Base-by-base conservation (phyloP, 2,888 invertebrate species). In the Chrysolina oricalcia region DNA sequence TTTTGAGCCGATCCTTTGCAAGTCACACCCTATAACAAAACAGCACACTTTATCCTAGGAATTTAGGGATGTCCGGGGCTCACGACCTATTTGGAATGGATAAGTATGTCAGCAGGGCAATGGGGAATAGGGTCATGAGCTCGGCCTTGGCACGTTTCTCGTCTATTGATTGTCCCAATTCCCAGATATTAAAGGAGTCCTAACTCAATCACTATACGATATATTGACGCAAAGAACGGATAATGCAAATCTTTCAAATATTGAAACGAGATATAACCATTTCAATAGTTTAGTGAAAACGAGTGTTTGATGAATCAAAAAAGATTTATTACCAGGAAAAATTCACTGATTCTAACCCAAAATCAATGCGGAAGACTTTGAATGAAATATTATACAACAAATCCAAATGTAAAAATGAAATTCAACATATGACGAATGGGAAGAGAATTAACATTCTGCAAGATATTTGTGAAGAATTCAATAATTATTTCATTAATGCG, bases 111-210 rank as follows among this genome's bases (percentile, higher is more conserved):
- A 73, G 41, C 43, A 69, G 73, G 73, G 15, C 56, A 63, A 8
- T 17, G 41, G 40, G 64, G 17, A 69, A 69, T 73, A 27, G 56
- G 73, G 73, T 43, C 67, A 70, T 40, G 56, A 73, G 35, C 59
- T 10, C 66, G 64, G 73, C 79, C 79, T 76, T 78, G 79, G 65
- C 75, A 75, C 65, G 67, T 23, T 71, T 50, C 40, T 70, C 43
- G 19, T 35, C 46, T 56, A 76, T 76, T 70, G 77, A 75, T 75
- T 73, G 75, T 41, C 73, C 73, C 69, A 68, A 59, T 74, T 78
- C 48, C 48, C 56, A 19, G n/a, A 13, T 17, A 21, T 15, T 48
- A 17, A 48, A 63, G 64, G 70, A 40, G 53, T 35, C 64, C 27
- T 65, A 23, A 13, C 21, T 23, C 56, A 56, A 21, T 56, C 23